A percentile compares a stretch with the other conserved stretches of the same genome.
Evolutionary conservation across 2,888 invertebrate genomes (phyloP).

Genomic region (Tachina fera): DNA sequence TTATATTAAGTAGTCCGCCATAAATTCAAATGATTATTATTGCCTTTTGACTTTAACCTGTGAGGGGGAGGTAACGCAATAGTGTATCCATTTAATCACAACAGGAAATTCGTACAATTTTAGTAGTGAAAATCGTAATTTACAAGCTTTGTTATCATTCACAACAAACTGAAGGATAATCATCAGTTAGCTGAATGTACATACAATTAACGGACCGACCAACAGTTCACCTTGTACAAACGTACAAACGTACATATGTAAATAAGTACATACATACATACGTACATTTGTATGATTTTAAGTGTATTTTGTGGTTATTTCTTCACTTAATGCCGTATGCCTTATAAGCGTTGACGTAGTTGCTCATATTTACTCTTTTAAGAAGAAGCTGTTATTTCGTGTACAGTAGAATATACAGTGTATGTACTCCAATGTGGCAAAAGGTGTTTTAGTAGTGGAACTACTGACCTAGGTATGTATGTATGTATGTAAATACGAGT

Average conservation of each 20-base stretch:
- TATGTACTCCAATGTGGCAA: no score
- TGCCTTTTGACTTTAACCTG: constrained; percentile 75
- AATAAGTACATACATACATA: background rate
- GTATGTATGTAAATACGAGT: no score
- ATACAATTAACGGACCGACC: background rate
- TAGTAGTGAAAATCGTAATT: constrained; percentile 3
- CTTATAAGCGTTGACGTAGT: background rate
- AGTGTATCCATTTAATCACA: constrained; percentile 17
- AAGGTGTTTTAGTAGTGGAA: no score
- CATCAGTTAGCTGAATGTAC: constrained; percentile 31
- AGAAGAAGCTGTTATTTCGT: background rate
- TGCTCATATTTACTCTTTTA: no score
- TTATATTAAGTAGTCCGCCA: constrained; percentile 77
- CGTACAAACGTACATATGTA: background rate
- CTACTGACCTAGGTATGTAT: no score
- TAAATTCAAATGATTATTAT: constrained; percentile 79
- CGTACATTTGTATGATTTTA: background rate
- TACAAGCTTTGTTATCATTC: constrained; percentile 54
- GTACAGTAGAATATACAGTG: no score
- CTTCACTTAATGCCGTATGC: constrained; percentile 1
- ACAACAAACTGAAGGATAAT: constrained; percentile 36
- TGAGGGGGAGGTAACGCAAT: background rate
- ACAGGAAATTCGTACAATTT: constrained; percentile 18
- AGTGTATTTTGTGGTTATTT: background rate
- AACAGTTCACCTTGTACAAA: background rate